Evolutionary conservation across 2,888 invertebrate species (phyloP), one percentile per base, ranked within the genome.

Genomic region (Encarsia formosa): DNA sequence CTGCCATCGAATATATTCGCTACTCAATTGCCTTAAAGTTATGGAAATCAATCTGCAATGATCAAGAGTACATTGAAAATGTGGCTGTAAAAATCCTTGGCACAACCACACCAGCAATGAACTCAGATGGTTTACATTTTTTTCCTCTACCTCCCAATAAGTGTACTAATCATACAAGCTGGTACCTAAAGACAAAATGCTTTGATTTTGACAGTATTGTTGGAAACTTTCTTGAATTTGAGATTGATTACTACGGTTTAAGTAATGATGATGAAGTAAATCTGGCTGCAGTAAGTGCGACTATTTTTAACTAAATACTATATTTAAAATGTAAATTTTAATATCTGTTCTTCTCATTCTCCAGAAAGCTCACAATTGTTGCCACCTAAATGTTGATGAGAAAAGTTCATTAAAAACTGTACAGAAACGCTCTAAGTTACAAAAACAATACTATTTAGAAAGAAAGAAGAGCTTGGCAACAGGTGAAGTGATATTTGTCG

Each of bases 11-110:
- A 18, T 72, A 70, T 57, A 58, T 67, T 11, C 64, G 69, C 49
- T 70, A 69, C 55, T 59, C 72, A 46, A 60, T 73, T 19, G 60
- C 63, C 38, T 63, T 73, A 8, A 68, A 68, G 56, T 54, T 67
- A 11, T 72, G 72, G 73, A 65, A 64, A 59, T 65, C 61, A 32
- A 56, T 63, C 6, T 63, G 60, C 31, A 54, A 62, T 26, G 64
- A 63, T 49, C 52, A 62, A 15, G 48, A 58, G 5, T 64, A 66
- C 57, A 64, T 70, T 16, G 63, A 68, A 49, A 56, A 62, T 16
- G 51, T 69, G 37, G 70, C 67, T 11, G 11, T 64, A 19, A 56
- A 23, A 11, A 62, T 68, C 43, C 46, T 72, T 24, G 70, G 71
- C 16, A 52, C 60, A 13, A 48, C 54, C 9, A 56, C 60, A 26